These are phyloP conservation scores for Cepaea hortensis DNA, from an alignment of 2,888 invertebrate species.

Conservation along the genomic window DNA sequence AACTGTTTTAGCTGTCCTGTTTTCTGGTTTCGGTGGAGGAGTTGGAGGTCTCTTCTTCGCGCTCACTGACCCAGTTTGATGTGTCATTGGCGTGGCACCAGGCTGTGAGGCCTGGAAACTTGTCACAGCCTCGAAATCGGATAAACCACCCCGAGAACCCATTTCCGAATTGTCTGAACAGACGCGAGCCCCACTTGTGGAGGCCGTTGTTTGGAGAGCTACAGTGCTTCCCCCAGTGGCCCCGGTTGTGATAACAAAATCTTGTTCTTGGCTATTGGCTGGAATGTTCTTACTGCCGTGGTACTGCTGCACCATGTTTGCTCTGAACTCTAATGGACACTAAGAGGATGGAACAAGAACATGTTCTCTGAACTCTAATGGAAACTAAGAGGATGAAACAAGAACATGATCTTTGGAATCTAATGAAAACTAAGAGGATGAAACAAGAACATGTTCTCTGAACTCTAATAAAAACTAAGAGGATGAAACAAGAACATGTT, in stretches of 20 bases:
- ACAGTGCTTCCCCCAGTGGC: neutral
- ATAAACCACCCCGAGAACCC: neutral
- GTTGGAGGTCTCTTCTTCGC: conserved; percentile 24
- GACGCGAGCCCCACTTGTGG: conserved; percentile 11
- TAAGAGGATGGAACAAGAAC: too few relatives aligned
- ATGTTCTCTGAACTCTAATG: too few relatives aligned
- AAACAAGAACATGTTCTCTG: too few relatives aligned
- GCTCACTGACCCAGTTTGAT: neutral
- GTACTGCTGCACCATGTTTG: too few relatives aligned
- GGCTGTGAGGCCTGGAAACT: conserved; percentile 16
- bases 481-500: too few relatives aligned
- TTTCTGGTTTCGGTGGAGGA: conserved; percentile 27
- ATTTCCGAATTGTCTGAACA: conserved; percentile 3
- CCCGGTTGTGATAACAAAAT: neutral
- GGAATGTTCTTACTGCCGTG: too few relatives aligned
- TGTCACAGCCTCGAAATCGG: conserved; percentile 29
- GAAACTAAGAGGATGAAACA: too few relatives aligned
- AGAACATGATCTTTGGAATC: too few relatives aligned
- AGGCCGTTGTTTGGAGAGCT: conserved; percentile 10
- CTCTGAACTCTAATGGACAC: too few relatives aligned
- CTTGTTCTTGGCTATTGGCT: neutral
- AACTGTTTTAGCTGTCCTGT: conserved; percentile 4
- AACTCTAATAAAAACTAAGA: too few relatives aligned
- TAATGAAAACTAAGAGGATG: too few relatives aligned
- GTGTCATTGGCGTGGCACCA: neutral